phyloP scores from a whole-genome alignment of 2,888 invertebrate species.

The Conchocele bisecta region DNA sequence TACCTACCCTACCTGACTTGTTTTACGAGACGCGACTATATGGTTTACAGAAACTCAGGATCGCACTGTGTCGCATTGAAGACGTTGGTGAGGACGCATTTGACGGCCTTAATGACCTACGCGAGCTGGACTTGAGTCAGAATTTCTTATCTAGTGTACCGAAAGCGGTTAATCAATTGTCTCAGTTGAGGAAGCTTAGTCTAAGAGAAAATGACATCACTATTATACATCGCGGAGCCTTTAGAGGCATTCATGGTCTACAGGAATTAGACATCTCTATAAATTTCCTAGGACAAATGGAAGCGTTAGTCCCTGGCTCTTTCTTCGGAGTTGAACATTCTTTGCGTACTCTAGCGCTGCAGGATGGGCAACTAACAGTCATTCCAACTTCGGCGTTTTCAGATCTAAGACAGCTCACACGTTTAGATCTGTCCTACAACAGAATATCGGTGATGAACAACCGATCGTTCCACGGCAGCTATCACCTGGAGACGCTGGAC shows the following conservation, averaged over 20 bases:
- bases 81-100: conserved; percentile 44
- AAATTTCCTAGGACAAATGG: conserved; percentile 52
- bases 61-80: conserved; percentile 45
- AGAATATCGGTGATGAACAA: conserved; percentile 43
- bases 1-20: conserved; percentile 42
- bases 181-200: conserved; percentile 41
- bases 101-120: conserved; percentile 40
- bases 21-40: conserved; percentile 45
- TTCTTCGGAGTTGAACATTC: conserved; percentile 47
- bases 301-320: conserved; percentile 49
- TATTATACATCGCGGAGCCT: conserved; percentile 42
- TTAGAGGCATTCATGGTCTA: conserved; percentile 43
- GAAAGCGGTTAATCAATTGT: conserved; percentile 38
- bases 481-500: conserved; percentile 39
- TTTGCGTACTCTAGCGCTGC: conserved; percentile 24
- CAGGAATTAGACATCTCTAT: conserved; percentile 52
- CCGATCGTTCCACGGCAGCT: conserved; percentile 40
- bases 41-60: conserved; percentile 36
- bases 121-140: conserved; percentile 46
- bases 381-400: conserved; percentile 44
- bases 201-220: conserved; percentile 52
- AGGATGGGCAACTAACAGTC: conserved; percentile 33
- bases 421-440: conserved; percentile 52
- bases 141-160: conserved; percentile 54
- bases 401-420: conserved; percentile 34